Evolutionary conservation across 2,797 vertebrate species (phyloP).

Genomic region (Miichthys miiuy): DNA sequence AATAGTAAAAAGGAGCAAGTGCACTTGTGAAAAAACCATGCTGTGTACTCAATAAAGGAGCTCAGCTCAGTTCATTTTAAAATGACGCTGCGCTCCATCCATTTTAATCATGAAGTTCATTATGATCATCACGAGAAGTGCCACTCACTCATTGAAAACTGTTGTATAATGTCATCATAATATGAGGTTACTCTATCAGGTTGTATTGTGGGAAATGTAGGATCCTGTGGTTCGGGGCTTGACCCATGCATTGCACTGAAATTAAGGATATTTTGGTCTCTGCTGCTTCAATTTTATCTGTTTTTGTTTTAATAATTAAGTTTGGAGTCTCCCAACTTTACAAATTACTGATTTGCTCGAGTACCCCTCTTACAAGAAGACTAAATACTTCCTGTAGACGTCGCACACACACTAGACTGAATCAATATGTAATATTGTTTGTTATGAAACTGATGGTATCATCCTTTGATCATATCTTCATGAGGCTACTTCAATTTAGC

Average conservation of each 20-base stretch:
- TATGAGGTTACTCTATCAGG: neutral
- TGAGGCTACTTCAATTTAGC: neutral
- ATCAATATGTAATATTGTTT: neutral
- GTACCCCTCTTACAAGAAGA: neutral
- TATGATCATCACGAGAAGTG: neutral
- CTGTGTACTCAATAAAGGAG: neutral
- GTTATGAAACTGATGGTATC: neutral
- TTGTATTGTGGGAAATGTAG: neutral
- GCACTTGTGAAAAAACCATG: neutral
- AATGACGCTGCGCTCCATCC: neutral
- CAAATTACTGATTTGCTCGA: neutral
- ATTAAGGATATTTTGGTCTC: no score
- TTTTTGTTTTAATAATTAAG: neutral
- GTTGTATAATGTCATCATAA: neutral
- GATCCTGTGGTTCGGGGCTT: neutral
- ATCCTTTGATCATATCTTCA: neutral
- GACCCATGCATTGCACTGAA: neutral
- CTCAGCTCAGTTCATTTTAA: neutral
- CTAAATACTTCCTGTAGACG: neutral
- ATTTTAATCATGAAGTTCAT: neutral
- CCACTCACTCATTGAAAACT: neutral
- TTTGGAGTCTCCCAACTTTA: no score
- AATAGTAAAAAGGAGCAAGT: conserved; percentile 7
- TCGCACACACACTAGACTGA: neutral
- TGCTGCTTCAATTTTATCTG: no score